A percentile compares a stretch with the other conserved stretches of the same genome.
Evolutionary conservation across 2,888 invertebrate species (phyloP).

Genomic region (Agrochola circellaris): DNA sequence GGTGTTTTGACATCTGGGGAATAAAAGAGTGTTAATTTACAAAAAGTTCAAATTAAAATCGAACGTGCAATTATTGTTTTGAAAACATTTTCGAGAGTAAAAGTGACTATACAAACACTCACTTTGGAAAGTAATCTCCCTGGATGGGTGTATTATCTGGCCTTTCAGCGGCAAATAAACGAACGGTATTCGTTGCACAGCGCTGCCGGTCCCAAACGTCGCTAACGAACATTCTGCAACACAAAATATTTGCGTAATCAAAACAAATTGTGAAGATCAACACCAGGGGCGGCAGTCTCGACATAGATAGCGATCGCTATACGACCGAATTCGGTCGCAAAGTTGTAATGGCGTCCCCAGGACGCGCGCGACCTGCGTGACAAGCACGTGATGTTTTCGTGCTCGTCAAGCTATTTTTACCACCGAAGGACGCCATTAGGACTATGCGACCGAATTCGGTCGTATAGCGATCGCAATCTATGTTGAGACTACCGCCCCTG

Average conservation of each 20-base stretch:
- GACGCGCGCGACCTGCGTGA: too few species aligned
- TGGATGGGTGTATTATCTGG: conserved; percentile 96
- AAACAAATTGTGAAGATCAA: conserved; percentile 38
- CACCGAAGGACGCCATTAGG: too few species aligned
- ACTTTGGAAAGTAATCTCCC: conserved; percentile 96
- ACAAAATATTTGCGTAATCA: conserved; percentile 50
- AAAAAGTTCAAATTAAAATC: not conserved
- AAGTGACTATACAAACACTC: conserved; percentile 34
- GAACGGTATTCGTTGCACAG: conserved; percentile 95
- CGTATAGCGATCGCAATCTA: too few species aligned
- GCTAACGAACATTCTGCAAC: conserved; percentile 95
- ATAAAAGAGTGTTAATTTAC: conserved; percentile 26
- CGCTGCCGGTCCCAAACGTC: conserved; percentile 93
- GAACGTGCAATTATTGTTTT: not conserved
- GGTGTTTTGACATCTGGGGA: conserved; percentile 94
- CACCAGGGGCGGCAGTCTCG: too few species aligned
- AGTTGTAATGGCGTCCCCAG: too few species aligned
- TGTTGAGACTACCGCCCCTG: too few species aligned
- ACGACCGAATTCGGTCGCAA: too few species aligned
- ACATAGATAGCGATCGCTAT: too few species aligned
- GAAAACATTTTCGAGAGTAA: not conserved
- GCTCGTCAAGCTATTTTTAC: too few species aligned
- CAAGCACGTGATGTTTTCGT: too few species aligned
- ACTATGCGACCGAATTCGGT: too few species aligned
- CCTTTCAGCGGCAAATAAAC: conserved; percentile 96